These are phyloP conservation scores for Anastrepha ludens DNA, from an alignment of 1,140 invertebrate genomes.

Conservation along the genomic window DNA sequence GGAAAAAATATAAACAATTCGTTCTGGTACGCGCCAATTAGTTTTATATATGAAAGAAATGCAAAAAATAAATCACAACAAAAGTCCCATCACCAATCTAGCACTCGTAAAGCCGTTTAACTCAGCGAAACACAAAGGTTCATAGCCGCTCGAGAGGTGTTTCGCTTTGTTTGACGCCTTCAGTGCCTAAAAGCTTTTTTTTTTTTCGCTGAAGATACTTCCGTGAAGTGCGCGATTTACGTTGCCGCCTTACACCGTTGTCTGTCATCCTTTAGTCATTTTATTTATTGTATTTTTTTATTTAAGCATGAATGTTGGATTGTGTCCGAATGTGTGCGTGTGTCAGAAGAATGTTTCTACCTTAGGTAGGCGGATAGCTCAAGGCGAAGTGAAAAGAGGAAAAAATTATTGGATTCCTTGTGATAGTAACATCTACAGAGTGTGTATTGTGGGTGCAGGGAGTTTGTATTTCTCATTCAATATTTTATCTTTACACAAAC, in stretches of 20 bases:
- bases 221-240: conserved; percentile 19
- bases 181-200: conserved; percentile 32
- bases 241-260: not conserved
- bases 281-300: not conserved
- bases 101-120: not conserved
- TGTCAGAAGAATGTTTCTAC: not conserved
- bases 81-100: not conserved
- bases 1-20: not conserved
- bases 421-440: too few species aligned
- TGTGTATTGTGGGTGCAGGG: too few species aligned
- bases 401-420: too few species aligned
- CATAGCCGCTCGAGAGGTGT: conserved; percentile 38
- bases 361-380: conserved; percentile 7
- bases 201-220: not conserved
- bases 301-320: not conserved
- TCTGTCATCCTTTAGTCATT: conserved; percentile 18
- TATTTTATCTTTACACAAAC: too few species aligned
- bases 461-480: too few species aligned
- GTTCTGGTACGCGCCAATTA: too few species aligned
- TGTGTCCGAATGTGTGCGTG: not conserved
- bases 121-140: conserved; percentile 20
- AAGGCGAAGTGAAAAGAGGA: not conserved
- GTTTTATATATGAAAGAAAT: not conserved
- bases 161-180: conserved; percentile 47
- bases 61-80: not conserved